phyloP scores from a whole-genome alignment of 2,888 invertebrate species.

The Diarsia dahlii region DNA sequence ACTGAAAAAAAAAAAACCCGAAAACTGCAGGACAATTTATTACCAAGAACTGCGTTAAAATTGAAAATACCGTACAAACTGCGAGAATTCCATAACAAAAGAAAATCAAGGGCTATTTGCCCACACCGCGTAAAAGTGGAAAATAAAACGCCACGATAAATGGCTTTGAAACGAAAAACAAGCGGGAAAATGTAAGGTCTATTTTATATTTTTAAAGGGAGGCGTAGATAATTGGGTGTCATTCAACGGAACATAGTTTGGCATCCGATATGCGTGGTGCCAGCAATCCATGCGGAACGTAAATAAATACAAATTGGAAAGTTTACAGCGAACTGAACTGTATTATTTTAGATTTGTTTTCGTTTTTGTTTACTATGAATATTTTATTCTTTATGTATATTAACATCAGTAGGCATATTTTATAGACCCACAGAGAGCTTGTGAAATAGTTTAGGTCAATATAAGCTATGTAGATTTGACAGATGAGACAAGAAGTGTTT shows the following conservation, averaged over 20 bases:
- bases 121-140: background rate
- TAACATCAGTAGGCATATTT: background rate
- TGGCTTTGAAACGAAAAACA: conserved; percentile 6
- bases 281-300: conserved; percentile 20
- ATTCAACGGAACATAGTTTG: conserved; percentile 48
- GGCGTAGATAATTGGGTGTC: conserved; percentile 52
- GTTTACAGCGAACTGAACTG: conserved; percentile 24
- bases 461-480: background rate
- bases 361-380: background rate
- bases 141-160: conserved; percentile 1
- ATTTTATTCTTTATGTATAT: background rate
- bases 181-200: conserved; percentile 29
- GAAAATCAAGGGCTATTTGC: conserved; percentile 10
- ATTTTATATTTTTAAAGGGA: conserved; percentile 32
- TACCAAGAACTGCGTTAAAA: background rate
- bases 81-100: background rate
- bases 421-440: background rate
- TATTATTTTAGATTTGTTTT: conserved; percentile 17
- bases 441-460: background rate
- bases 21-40: conserved; percentile 1
- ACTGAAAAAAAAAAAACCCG: background rate
- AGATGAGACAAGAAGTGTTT: background rate
- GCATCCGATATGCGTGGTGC: conserved; percentile 36
- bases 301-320: conserved; percentile 47
- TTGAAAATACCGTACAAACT: background rate